These are phyloP conservation scores for Heterochromis multidens DNA, from an alignment of 2,113 vertebrate species.

Conservation along the genomic window DNA sequence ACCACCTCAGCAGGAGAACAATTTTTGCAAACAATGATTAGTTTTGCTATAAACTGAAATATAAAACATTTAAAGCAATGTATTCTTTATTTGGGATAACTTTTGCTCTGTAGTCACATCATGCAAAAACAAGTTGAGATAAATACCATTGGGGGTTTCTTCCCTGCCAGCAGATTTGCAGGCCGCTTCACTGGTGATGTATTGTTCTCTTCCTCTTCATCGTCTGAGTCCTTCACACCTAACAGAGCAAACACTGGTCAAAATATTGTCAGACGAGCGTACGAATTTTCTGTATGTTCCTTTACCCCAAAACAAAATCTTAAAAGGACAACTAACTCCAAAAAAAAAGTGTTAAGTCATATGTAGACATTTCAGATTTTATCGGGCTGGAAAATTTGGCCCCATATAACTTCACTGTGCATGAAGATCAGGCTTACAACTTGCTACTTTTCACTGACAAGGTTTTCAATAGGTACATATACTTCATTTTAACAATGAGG, in stretches of 20 bases:
- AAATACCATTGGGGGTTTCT: constrained; percentile 57
- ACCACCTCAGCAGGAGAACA: not conserved
- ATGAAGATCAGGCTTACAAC: not conserved
- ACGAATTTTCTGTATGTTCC: not conserved
- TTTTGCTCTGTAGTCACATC: not conserved
- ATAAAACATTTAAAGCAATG: not conserved
- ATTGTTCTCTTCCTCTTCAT: constrained; percentile 79
- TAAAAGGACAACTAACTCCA: not conserved
- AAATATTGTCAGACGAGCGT: not conserved
- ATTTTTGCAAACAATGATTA: not conserved
- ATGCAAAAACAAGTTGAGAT: not conserved
- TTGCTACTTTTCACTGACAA: not conserved
- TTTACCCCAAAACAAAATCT: not conserved
- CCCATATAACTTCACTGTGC: rapidly evolving
- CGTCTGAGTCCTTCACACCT: constrained; percentile 77
- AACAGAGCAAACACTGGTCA: not conserved
- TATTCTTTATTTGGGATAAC: too few relatives aligned
- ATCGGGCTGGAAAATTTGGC: not conserved
- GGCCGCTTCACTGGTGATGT: constrained; percentile 76
- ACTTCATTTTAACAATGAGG: not conserved
- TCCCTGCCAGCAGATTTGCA: constrained; percentile 50
- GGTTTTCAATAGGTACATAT: not conserved
- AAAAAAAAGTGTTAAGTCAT: not conserved
- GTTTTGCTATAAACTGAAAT: not conserved
- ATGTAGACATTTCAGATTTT: not conserved